A percentile compares a stretch with the other conserved stretches of the same genome.
These are phyloP conservation scores for Vanessa tameamea DNA, from an alignment of 1,140 invertebrate species.

Conservation along the genomic window DNA sequence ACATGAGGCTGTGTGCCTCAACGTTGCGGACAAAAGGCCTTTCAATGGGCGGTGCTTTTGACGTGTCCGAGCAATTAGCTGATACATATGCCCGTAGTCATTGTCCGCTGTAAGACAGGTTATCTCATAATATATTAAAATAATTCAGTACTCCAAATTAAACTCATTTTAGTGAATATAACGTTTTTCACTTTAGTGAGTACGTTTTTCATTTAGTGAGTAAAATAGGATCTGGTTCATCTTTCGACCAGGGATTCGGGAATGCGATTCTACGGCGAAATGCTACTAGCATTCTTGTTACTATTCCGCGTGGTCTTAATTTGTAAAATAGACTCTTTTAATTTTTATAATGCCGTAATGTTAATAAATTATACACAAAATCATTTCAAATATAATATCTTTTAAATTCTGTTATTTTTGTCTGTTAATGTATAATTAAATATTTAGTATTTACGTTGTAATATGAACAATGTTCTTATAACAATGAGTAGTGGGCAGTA, in stretches of 20 bases:
- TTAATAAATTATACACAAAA: background rate
- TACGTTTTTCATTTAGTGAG: too few species aligned
- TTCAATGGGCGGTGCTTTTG: conserved; percentile 66
- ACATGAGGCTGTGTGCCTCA: conserved; percentile 45
- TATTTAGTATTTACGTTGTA: conserved; percentile 16
- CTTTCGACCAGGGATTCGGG: too few species aligned
- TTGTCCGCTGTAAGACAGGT: conserved; percentile 3
- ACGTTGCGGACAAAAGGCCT: conserved; percentile 53
- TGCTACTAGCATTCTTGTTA: too few species aligned
- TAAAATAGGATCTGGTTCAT: too few species aligned
- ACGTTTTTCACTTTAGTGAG: too few species aligned
- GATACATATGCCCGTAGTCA: conserved; percentile 30
- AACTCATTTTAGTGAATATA: too few species aligned
- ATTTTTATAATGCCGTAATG: too few species aligned
- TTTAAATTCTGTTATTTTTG: too few species aligned
- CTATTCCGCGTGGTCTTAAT: too few species aligned
- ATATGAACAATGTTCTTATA: conserved; percentile 32
- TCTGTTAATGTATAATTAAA: background rate
- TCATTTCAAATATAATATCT: background rate
- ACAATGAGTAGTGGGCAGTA: conserved; percentile 31
- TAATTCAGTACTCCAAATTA: background rate
- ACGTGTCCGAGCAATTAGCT: conserved; percentile 49
- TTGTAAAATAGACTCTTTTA: too few species aligned
- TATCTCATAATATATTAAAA: background rate
- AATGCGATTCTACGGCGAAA: too few species aligned